Percentiles rank a stretch among this genome's conserved stretches.
phyloP scores from a whole-genome alignment of 2,797 vertebrate genomes.

The Tolypeutes matacus region DNA sequence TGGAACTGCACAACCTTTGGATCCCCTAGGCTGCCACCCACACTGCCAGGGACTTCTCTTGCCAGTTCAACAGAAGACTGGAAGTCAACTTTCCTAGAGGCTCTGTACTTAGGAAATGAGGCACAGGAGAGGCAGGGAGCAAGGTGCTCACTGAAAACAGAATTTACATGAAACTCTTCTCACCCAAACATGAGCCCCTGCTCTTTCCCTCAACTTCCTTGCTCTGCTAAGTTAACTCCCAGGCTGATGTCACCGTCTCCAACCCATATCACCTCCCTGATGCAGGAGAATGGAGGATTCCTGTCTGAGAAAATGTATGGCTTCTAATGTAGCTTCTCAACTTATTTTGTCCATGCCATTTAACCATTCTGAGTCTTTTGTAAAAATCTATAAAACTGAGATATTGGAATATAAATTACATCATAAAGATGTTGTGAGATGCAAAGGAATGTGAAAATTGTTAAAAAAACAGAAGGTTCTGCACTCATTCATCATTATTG shows the following conservation, averaged over 20 bases:
- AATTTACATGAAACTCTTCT: too few relatives aligned
- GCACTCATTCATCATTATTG: accelerated
- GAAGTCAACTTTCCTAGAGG: too few relatives aligned
- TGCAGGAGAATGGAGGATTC: neutral
- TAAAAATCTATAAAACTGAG: neutral
- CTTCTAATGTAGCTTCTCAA: neutral
- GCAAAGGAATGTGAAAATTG: neutral
- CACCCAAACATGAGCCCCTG: too few relatives aligned
- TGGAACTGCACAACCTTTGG: too few relatives aligned
- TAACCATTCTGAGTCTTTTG: neutral
- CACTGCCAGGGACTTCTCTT: too few relatives aligned
- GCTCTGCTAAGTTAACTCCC: too few relatives aligned
- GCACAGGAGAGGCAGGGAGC: too few relatives aligned
- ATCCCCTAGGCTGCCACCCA: too few relatives aligned
- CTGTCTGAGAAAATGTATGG: neutral
- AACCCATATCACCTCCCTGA: neutral
- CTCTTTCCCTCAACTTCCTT: too few relatives aligned
- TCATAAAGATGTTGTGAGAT: neutral
- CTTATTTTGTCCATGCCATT: neutral
- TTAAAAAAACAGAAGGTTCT: neutral
- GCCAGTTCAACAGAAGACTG: too few relatives aligned
- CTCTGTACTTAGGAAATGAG: too few relatives aligned
- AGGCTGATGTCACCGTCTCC: neutral
- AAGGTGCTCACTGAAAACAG: too few relatives aligned
- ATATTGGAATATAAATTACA: neutral